Base-by-base conservation (phyloP, 2,797 vertebrate species). In the Ctenochaetus hawaiiensis region DNA sequence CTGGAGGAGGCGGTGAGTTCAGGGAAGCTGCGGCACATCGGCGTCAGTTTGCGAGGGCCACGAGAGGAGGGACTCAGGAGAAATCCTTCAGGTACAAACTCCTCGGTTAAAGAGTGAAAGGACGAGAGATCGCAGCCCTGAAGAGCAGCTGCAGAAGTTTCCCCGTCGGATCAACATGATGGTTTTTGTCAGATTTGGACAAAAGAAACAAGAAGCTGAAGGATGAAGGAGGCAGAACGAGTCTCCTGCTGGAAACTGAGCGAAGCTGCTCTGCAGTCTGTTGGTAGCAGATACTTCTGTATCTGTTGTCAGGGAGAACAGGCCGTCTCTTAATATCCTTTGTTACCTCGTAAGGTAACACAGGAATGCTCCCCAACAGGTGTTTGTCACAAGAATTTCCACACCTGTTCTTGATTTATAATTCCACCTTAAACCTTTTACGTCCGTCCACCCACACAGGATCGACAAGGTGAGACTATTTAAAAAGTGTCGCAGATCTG, bases 381-480 rank as follows among this genome's bases (percentile, higher is more conserved):
- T 48, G 17, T 48, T 8, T n/a, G 8, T 48, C 17, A 48, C 44
- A 45, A 16, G 44, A 16, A 45, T 12, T 18, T 9, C 41, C 52
- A 45, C 75, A 17, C 61, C 49, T 44, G 2, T 64, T 66, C 65
- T 17, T 34, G 76, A 16, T 76, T 75, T 51, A 56, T 73, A 23
- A 26, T 39, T 49, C 37, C 2, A 0, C 5, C 8, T 12, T 20
- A 2, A 1, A 6, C 8, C 17, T 62, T 49, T 22, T 7, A 17
- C 8, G 2, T 44, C 17, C 18, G 9, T 0, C 12, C 65, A 17
- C 45, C 30, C 49, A 20, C 37, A 1, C 51, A 54, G 30, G 13
- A 54, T 8, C 7, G 6, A 16, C 23, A 30, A 3, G 2, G 1
- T 14, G 14, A 6, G 5, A 6, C 48, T 22, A 51, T 51, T 26